phyloP scores from a whole-genome alignment of 2,888 invertebrate genomes.

The Apamea monoglypha region DNA sequence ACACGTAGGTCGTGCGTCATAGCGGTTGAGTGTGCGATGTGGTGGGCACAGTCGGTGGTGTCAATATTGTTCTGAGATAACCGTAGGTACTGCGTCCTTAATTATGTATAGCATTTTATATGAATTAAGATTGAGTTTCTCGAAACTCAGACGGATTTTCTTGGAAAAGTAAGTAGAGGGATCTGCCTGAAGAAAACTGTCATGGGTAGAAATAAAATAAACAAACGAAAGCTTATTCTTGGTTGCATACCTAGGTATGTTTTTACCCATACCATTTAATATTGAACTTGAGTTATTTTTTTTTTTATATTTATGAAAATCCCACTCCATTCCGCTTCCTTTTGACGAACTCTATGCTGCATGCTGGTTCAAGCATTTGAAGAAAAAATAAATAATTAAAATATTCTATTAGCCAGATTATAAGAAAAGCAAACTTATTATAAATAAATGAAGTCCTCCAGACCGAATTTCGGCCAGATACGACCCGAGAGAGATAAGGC shows the following conservation, averaged over 20 bases:
- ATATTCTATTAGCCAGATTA: neutral
- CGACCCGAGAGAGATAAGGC: neutral
- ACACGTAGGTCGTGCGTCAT: constrained; percentile 59
- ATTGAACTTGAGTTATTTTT: neutral
- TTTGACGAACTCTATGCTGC: neutral
- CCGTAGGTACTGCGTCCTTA: neutral
- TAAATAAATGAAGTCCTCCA: neutral
- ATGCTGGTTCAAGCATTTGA: neutral
- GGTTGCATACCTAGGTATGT: neutral
- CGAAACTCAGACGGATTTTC: neutral
- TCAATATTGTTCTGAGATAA: constrained; percentile 61
- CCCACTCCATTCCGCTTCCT: neutral
- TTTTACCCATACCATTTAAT: neutral
- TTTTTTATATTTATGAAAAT: neutral
- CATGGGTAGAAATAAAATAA: neutral
- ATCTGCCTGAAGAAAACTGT: neutral
- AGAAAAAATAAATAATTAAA: neutral
- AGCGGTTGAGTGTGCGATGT: constrained; percentile 36
- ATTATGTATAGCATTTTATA: neutral
- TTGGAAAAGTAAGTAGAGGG: neutral
- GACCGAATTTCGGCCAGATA: neutral
- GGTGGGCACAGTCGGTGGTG: constrained; percentile 20
- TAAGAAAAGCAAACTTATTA: neutral
- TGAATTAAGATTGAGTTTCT: neutral
- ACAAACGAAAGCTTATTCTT: neutral